phyloP scores from a whole-genome alignment of 1,140 invertebrate species.

The Oryctes rhinoceros region DNA sequence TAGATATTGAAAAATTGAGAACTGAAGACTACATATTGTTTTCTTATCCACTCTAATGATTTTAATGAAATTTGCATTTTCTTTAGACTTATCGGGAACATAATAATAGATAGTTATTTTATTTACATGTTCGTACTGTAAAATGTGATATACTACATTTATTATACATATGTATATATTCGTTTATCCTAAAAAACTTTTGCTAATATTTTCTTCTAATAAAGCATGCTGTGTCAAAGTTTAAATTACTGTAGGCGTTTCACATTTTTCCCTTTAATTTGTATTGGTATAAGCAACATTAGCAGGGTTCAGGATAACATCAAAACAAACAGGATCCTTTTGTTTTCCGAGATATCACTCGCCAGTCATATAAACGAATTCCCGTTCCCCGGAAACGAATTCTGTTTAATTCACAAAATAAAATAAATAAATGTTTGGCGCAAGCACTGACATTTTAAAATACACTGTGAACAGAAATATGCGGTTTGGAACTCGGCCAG shows the following conservation, averaged over 20 bases:
- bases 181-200: too few relatives aligned
- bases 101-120: too few relatives aligned
- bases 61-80: too few relatives aligned
- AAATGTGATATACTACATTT: too few relatives aligned
- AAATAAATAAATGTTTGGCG: constrained; percentile 48
- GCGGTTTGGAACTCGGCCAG: constrained; percentile 38
- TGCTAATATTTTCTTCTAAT: too few relatives aligned
- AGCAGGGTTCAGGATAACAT: constrained; percentile 33
- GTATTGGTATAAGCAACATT: constrained; percentile 27
- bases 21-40: too few relatives aligned
- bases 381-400: constrained; percentile 45
- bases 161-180: too few relatives aligned
- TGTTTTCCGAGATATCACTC: constrained; percentile 45
- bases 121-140: too few relatives aligned
- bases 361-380: constrained; percentile 42
- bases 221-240: too few relatives aligned
- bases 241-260: background rate
- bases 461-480: constrained; percentile 48
- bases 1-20: too few relatives aligned
- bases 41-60: too few relatives aligned
- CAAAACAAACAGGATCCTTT: constrained; percentile 41
- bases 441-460: constrained; percentile 47
- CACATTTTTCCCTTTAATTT: constrained; percentile 2
- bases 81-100: too few relatives aligned
- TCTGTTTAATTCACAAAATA: constrained; percentile 45